These are phyloP conservation scores for Drosophila varians DNA, from an alignment of 1,140 invertebrate genomes.

Conservation along the genomic window DNA sequence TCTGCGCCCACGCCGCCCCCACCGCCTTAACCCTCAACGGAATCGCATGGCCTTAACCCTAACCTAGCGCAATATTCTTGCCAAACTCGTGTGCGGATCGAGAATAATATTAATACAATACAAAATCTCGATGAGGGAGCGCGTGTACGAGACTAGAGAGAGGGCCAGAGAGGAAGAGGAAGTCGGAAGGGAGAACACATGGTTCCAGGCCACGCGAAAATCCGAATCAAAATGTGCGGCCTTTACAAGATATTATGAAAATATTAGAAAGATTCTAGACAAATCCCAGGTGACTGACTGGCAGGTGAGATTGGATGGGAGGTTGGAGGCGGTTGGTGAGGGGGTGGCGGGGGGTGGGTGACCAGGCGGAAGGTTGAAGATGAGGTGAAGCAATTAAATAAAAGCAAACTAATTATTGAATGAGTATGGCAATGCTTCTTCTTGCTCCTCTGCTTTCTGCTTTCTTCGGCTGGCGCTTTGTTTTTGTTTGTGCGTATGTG, in stretches of 20 bases:
- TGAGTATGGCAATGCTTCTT: constrained; percentile 19
- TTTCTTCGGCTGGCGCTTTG: constrained; percentile 26
- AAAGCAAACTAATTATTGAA: constrained; percentile 31
- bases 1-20: not conserved
- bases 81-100: constrained; percentile 27
- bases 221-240: constrained; percentile 6
- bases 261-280: not conserved
- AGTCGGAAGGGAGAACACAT: constrained; percentile 27
- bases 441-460: constrained; percentile 9
- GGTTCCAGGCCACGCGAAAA: constrained; percentile 40
- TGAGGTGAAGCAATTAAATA: not conserved
- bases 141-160: not conserved
- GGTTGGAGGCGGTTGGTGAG: not conserved
- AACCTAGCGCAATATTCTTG: constrained; percentile 64
- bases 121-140: constrained; percentile 8
- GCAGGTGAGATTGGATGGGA: not conserved
- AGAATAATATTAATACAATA: constrained; percentile 3
- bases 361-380: not conserved
- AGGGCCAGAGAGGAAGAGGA: not conserved
- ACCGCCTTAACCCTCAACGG: constrained; percentile 23
- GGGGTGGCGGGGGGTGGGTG: not conserved
- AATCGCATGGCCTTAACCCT: constrained; percentile 72
- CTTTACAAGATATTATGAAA: constrained; percentile 1
- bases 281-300: no score
- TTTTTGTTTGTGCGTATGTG: constrained; percentile 23